phyloP scores from a whole-genome alignment of 2,888 invertebrate species.

The Barypeithes pellucidus region DNA sequence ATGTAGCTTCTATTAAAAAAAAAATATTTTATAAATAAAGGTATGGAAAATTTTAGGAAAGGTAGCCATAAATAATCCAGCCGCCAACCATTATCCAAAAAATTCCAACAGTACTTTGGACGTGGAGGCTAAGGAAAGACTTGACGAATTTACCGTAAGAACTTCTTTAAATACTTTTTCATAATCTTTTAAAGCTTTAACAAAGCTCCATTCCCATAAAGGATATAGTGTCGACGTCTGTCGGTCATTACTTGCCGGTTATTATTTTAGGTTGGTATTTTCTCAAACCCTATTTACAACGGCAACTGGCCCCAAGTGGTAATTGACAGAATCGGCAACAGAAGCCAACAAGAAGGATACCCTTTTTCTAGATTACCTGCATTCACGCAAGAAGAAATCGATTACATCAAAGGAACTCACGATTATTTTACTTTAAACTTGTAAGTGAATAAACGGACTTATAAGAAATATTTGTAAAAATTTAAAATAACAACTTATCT shows the following conservation, averaged over 20 bases:
- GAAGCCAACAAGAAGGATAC: slow-evolving; percentile 71
- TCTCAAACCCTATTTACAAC: slow-evolving; percentile 75
- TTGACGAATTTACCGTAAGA: neutral
- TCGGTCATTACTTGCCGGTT: no score
- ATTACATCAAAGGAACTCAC: slow-evolving; percentile 74
- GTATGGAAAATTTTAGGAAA: slow-evolving; percentile 5
- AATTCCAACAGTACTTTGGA: neutral
- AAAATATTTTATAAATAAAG: no score
- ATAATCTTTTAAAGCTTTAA: no score
- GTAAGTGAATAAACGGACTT: slow-evolving; percentile 32
- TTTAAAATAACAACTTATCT: no score
- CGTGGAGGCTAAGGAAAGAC: neutral
- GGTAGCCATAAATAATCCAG: neutral
- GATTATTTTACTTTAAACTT: slow-evolving; percentile 71
- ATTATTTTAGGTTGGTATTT: slow-evolving; percentile 52
- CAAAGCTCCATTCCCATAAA: no score
- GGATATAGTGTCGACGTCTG: no score
- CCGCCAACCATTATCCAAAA: neutral
- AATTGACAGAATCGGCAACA: slow-evolving; percentile 74
- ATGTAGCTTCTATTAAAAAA: no score
- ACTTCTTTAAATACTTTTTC: no score
- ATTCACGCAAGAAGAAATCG: slow-evolving; percentile 76
- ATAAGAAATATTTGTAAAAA: no score
- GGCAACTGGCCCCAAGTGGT: slow-evolving; percentile 81
- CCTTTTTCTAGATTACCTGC: slow-evolving; percentile 76